Percentiles rank a stretch among this genome's conserved stretches.
phyloP scores from a whole-genome alignment of 2,888 invertebrate genomes.

The Drosophila kambysellisi region DNA sequence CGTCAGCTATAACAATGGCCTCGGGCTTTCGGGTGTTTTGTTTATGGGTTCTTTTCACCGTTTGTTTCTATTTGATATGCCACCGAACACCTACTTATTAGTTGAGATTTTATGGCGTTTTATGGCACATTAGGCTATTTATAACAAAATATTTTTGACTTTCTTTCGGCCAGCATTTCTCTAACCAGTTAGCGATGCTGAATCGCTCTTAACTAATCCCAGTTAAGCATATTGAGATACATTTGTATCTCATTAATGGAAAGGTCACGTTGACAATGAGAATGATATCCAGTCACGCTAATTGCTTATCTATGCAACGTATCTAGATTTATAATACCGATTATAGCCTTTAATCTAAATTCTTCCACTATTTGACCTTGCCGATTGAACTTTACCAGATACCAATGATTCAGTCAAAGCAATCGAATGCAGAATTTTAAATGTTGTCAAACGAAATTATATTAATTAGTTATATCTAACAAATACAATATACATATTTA shows the following conservation, averaged over 20 bases:
- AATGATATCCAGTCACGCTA: constrained; percentile 34
- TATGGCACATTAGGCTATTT: constrained; percentile 65
- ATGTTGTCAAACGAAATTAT: constrained; percentile 1
- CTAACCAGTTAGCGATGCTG: constrained; percentile 13
- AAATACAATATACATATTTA: background rate
- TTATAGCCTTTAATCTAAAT: constrained; percentile 28
- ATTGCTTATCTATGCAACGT: constrained; percentile 46
- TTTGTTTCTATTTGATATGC: constrained; percentile 37
- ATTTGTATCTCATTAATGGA: constrained; percentile 41
- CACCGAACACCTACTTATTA: constrained; percentile 51
- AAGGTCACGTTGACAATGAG: constrained; percentile 25
- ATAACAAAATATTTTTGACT: constrained; percentile 50
- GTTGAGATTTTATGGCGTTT: constrained; percentile 49
- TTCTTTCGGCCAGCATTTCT: constrained; percentile 51
- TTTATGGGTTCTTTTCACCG: constrained; percentile 47
- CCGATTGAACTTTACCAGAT: constrained; percentile 15
- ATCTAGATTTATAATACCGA: constrained; percentile 34
- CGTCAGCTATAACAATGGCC: constrained; percentile 54
- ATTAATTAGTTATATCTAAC: background rate
- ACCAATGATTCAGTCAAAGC: constrained; percentile 20
- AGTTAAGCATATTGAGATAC: constrained; percentile 28
- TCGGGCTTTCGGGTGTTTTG: constrained; percentile 52
- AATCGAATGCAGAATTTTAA: constrained; percentile 15
- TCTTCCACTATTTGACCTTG: constrained; percentile 41
- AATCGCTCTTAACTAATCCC: constrained; percentile 15